These are phyloP conservation scores for Drosophila nigrodunni DNA, from an alignment of 1,140 invertebrate species.

Conservation along the genomic window DNA sequence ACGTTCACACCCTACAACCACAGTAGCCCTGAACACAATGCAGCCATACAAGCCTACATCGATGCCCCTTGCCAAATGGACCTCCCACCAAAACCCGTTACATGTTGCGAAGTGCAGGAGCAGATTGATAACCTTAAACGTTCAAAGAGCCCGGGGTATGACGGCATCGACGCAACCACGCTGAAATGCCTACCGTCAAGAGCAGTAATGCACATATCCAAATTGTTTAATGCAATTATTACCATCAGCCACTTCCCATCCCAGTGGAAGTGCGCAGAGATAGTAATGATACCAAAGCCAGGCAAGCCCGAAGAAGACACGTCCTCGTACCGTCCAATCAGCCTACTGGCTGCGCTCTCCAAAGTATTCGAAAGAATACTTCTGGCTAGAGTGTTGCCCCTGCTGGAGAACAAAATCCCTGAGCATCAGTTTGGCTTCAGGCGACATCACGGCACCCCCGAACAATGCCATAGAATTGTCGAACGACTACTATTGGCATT, in stretches of 20 bases:
- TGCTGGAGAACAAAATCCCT: neutral
- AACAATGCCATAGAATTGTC: slow-evolving; percentile 14
- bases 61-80: slow-evolving; percentile 20
- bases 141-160: slow-evolving; percentile 24
- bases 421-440: slow-evolving; percentile 19
- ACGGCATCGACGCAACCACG: slow-evolving; percentile 8
- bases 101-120: neutral
- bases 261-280: slow-evolving; percentile 29
- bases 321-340: neutral
- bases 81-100: slow-evolving; percentile 6
- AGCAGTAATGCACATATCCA: neutral
- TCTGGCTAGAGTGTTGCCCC: slow-evolving; percentile 1
- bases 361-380: slow-evolving; percentile 21
- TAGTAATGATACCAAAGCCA: slow-evolving; percentile 4
- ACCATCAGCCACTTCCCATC: slow-evolving; percentile 10
- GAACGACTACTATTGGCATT: neutral
- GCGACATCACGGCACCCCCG: neutral
- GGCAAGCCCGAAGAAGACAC: slow-evolving; percentile 5
- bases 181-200: neutral
- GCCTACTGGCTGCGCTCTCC: slow-evolving; percentile 12
- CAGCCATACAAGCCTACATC: neutral
- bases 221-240: neutral
- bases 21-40: neutral
- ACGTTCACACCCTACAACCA: slow-evolving; percentile 1
- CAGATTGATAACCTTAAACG: neutral